Conservation (phyloP, 2,888 invertebrate genomes). For the Drosophila kuntzei region DNA sequence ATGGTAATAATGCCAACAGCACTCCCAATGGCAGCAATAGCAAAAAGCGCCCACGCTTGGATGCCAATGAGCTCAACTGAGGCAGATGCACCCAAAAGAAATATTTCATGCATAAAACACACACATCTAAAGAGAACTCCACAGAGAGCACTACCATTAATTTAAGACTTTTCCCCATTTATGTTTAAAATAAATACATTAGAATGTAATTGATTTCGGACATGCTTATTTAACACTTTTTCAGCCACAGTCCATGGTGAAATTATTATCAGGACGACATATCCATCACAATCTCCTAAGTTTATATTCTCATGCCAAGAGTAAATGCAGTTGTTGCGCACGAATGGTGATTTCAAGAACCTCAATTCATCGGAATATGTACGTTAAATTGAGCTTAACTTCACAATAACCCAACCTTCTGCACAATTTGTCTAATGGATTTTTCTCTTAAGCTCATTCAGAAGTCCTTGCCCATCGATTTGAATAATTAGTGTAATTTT, state of each 20-base stretch:
- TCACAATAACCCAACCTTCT: neutral
- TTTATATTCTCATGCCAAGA: too few relatives aligned
- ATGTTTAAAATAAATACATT: slow-evolving; percentile 51
- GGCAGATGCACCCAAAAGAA: slow-evolving; percentile 9
- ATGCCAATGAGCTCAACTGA: slow-evolving; percentile 81
- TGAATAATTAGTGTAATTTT: neutral
- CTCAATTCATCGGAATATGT: neutral
- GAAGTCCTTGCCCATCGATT: neutral
- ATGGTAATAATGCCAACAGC: slow-evolving; percentile 10
- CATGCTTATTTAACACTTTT: neutral
- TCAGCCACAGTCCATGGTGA: neutral
- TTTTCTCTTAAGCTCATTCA: neutral
- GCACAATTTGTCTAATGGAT: neutral
- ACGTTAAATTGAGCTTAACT: neutral
- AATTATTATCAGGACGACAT: neutral
- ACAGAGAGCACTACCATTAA: slow-evolving; percentile 21
- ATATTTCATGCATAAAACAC: slow-evolving; percentile 12
- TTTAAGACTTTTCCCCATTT: slow-evolving; percentile 41
- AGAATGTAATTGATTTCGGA: slow-evolving; percentile 14
- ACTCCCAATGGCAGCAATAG: slow-evolving; percentile 68
- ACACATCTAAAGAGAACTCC: slow-evolving; percentile 1
- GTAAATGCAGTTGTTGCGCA: too few relatives aligned
- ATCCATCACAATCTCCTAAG: too few relatives aligned
- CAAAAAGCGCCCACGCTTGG: slow-evolving; percentile 84
- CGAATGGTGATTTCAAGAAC: neutral